phyloP scores from a whole-genome alignment of 2,888 invertebrate genomes.

The Belgica antarctica region DNA sequence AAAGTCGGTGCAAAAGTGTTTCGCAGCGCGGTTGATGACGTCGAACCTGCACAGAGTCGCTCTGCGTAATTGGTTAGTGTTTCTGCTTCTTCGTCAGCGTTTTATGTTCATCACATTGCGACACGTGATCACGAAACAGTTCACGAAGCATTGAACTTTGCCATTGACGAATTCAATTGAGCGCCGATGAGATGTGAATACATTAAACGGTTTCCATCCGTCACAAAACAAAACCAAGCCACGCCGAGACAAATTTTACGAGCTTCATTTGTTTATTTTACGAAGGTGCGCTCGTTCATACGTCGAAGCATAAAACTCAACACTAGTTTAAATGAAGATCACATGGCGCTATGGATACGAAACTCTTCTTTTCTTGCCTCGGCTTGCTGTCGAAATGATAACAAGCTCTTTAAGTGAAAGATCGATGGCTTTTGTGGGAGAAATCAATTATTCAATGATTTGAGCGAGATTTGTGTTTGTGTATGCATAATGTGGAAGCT shows the following conservation, averaged over 20 bases:
- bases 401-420: neutral
- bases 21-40: constrained; percentile 6
- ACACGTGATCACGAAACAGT: neutral
- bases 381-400: neutral
- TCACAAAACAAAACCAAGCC: neutral
- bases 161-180: constrained; percentile 5
- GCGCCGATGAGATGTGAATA: constrained; percentile 3
- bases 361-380: neutral
- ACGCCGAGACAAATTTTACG: neutral
- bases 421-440: neutral
- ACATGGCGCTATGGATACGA: neutral
- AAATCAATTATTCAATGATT: constrained; percentile 38
- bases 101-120: neutral
- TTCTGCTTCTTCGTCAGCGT: neutral
- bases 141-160: constrained; percentile 1
- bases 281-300: neutral
- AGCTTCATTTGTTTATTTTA: no score
- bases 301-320: neutral
- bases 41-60: neutral
- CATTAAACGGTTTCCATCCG: neutral
- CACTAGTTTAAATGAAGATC: neutral
- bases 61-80: neutral
- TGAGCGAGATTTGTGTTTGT: constrained; percentile 6
- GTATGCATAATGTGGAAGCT: constrained; percentile 9
- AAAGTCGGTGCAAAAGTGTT: neutral